A percentile compares a stretch with the other conserved stretches of the same genome.
Conservation (phyloP, 2,888 invertebrate genomes). For the Amiota minor region DNA sequence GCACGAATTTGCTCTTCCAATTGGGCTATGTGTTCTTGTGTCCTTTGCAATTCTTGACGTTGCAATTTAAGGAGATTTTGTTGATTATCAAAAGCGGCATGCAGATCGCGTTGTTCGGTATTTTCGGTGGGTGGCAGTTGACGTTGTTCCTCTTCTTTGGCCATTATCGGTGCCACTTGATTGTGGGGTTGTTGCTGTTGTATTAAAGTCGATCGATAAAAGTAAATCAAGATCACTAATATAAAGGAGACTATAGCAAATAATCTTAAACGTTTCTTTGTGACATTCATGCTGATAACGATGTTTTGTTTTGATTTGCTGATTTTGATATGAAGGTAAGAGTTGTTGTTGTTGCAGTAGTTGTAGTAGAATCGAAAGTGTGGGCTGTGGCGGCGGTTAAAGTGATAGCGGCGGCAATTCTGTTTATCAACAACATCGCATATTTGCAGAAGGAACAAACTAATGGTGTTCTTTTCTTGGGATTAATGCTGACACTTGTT, state of each 20-base stretch:
- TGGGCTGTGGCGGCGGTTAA: neutral
- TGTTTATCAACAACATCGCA: too few relatives aligned
- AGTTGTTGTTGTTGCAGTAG: neutral
- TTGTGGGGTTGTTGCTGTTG: neutral
- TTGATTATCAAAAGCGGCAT: slow-evolving; percentile 54
- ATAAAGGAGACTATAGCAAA: slow-evolving; percentile 33
- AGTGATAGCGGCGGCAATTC: neutral
- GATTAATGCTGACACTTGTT: too few relatives aligned
- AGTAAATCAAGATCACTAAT: neutral
- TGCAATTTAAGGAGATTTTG: slow-evolving; percentile 58
- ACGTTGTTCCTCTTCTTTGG: slow-evolving; percentile 43
- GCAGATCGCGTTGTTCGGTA: slow-evolving; percentile 48
- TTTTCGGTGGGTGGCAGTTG: slow-evolving; percentile 54
- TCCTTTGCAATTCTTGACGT: slow-evolving; percentile 76
- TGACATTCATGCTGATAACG: slow-evolving; percentile 40
- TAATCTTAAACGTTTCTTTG: slow-evolving; percentile 55
- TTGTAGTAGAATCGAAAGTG: neutral
- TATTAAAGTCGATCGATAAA: neutral
- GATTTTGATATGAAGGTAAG: neutral
- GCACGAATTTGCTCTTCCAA: slow-evolving; percentile 83
- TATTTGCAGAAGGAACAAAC: too few relatives aligned
- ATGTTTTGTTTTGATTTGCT: neutral
- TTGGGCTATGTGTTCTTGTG: slow-evolving; percentile 78
- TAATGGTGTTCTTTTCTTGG: too few relatives aligned
- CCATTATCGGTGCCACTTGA: neutral